These are phyloP conservation scores for Brienomyrus longianalis DNA, from an alignment of 2,113 vertebrate species.

Conservation along the genomic window DNA sequence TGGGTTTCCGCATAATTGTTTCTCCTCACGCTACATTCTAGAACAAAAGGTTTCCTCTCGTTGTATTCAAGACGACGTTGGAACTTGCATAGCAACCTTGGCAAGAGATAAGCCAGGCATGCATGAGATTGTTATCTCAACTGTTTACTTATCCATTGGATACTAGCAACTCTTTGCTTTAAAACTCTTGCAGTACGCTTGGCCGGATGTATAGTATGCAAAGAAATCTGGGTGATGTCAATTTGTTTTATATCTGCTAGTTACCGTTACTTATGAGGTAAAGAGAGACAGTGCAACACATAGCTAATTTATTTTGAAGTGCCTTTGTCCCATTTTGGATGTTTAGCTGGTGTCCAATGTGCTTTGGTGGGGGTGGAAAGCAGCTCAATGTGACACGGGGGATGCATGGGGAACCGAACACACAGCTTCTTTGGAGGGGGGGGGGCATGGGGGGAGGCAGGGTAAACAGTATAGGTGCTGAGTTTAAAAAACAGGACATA, in stretches of 20 bases:
- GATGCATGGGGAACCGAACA: neutral
- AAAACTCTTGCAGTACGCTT: neutral
- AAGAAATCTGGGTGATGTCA: neutral
- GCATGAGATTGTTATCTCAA: neutral
- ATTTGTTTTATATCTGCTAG: neutral
- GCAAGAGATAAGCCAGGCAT: neutral
- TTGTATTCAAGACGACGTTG: neutral
- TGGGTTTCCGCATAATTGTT: slow-evolving; percentile 7
- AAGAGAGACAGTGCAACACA: neutral
- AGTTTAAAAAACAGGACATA: neutral
- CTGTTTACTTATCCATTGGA: neutral
- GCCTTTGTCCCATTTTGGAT: neutral
- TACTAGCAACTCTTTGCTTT: neutral
- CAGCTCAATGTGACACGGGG: neutral
- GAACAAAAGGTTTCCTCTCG: slow-evolving; percentile 4
- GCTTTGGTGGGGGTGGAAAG: neutral
- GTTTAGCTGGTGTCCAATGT: neutral
- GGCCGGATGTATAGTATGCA: neutral
- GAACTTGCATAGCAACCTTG: neutral
- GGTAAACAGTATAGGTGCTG: neutral
- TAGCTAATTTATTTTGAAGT: neutral
- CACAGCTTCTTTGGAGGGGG: neutral
- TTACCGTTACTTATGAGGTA: neutral
- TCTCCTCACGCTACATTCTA: neutral
- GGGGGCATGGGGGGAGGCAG: neutral